Evolutionary conservation across 2,113 vertebrate species (phyloP).

Genomic region (Lonchura striata): DNA sequence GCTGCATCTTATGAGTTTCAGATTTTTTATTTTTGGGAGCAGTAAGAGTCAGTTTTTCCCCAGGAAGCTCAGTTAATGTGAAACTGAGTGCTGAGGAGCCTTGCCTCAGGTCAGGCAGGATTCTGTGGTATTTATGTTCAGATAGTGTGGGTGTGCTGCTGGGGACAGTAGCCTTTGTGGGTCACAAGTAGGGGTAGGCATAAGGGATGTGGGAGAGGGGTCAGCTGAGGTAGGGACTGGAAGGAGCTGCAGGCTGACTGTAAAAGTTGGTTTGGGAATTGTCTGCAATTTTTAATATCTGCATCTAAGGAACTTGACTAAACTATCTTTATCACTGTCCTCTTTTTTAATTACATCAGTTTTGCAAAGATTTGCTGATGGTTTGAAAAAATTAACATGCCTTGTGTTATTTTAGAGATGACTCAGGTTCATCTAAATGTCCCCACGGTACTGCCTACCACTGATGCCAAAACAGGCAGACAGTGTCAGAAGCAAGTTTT

Average conservation of each 20-base stretch:
- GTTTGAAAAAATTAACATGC: not conserved
- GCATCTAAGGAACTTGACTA: not conserved
- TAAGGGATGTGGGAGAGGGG: not conserved
- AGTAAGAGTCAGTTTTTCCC: not conserved
- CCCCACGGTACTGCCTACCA: not conserved
- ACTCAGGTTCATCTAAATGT: not conserved
- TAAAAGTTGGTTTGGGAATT: not conserved
- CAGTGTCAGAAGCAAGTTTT: not conserved
- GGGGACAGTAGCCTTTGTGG: not conserved
- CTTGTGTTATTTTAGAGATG: not conserved
- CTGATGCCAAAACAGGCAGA: not conserved
- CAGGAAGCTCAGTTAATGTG: not conserved
- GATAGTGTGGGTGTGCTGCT: not conserved
- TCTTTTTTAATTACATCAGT: not conserved
- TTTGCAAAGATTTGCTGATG: not conserved
- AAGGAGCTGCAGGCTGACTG: not conserved
- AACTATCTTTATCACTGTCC: not conserved
- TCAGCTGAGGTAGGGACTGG: not conserved
- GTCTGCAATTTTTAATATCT: not conserved
- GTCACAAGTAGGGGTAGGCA: not conserved
- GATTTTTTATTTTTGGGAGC: not conserved
- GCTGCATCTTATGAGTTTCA: not conserved
- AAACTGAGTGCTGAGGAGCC: not conserved
- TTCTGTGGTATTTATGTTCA: not conserved
- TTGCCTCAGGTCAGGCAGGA: not conserved